Evolutionary conservation across 2,113 vertebrate genomes (phyloP).

Genomic region (Pongo abelii): DNA sequence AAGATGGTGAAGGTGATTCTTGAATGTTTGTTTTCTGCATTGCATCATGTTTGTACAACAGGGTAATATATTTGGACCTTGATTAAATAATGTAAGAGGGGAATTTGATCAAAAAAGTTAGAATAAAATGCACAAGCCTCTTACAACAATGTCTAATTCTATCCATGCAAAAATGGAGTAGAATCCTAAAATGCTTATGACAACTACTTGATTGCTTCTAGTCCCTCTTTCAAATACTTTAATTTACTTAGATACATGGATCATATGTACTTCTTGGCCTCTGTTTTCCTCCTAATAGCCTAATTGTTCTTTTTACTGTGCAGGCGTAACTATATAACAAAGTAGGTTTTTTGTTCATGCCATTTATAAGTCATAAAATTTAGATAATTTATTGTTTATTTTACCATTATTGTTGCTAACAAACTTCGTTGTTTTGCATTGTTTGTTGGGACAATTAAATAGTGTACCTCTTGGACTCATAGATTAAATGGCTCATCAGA

Average conservation of each 20-base stretch:
- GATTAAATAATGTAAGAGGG: neutral
- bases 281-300: neutral
- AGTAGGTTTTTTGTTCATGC: neutral
- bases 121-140: neutral
- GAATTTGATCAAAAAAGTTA: conserved; percentile 10
- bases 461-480: neutral
- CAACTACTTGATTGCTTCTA: neutral
- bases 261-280: neutral
- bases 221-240: neutral
- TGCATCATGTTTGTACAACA: neutral
- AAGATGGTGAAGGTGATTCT: neutral
- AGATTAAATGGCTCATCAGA: neutral
- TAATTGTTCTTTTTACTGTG: neutral
- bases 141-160: neutral
- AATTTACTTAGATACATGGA: neutral
- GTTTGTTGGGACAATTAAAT: neutral
- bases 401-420: conserved; percentile 12
- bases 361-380: neutral
- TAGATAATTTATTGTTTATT: conserved; percentile 5
- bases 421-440: neutral
- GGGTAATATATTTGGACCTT: neutral
- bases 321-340: neutral
- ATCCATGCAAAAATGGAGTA: conserved; percentile 10
- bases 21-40: conserved; percentile 20
- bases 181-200: conserved; percentile 17